These are phyloP conservation scores for Ophthalmolycus amberensis DNA, from an alignment of 2,113 vertebrate species.

Conservation along the genomic window DNA sequence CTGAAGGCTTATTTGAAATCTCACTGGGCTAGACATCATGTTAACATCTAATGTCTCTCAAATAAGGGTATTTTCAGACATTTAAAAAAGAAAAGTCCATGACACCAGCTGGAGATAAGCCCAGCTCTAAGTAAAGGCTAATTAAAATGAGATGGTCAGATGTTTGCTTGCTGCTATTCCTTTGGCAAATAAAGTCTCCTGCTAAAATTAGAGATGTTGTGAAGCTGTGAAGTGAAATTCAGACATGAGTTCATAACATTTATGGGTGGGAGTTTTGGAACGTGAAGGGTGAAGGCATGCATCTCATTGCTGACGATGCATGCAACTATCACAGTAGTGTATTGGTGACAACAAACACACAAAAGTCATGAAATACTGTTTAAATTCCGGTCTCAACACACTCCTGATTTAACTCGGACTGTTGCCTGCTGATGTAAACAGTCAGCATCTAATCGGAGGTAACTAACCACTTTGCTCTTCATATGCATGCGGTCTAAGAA, in stretches of 20 bases:
- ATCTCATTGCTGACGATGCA: conserved; percentile 26
- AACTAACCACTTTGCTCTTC: neutral
- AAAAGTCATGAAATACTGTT: conserved; percentile 17
- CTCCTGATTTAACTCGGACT: neutral
- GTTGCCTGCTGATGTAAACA: conserved; percentile 30
- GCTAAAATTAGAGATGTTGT: conserved; percentile 57
- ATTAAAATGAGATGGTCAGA: conserved; percentile 76
- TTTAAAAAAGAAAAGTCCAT: conserved; percentile 16
- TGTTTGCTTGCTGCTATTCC: conserved; percentile 66
- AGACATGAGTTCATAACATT: conserved; percentile 54
- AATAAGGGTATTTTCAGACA: neutral
- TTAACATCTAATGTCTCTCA: neutral
- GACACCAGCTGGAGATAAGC: conserved; percentile 18
- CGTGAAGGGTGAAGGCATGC: conserved; percentile 37
- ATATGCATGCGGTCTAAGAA: neutral
- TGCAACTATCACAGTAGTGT: conserved; percentile 1
- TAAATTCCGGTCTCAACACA: conserved; percentile 8
- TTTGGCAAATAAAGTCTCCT: conserved; percentile 56
- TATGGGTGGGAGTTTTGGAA: conserved; percentile 55
- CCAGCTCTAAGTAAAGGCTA: conserved; percentile 57
- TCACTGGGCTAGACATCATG: neutral
- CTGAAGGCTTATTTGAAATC: neutral
- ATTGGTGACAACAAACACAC: conserved; percentile 26
- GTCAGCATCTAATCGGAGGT: neutral
- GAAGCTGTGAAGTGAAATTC: conserved; percentile 36